phyloP scores from a whole-genome alignment of 2,113 vertebrate species.

The Lepidothrix coronata region DNA sequence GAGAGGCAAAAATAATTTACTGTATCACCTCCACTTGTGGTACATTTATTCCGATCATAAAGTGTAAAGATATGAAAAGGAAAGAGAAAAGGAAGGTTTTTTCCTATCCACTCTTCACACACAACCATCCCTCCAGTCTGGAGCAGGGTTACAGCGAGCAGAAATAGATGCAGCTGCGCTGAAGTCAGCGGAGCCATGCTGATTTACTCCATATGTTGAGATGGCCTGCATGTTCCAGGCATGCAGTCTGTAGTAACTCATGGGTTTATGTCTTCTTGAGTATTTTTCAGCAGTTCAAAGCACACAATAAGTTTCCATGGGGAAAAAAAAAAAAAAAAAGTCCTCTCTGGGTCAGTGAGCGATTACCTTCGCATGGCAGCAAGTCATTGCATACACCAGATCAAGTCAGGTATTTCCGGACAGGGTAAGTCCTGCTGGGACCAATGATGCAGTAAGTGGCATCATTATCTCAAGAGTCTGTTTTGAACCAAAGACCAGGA shows the following conservation, averaged over 20 bases:
- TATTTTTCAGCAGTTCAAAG: background rate
- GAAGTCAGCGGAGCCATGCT: background rate
- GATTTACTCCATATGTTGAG: constrained; percentile 5
- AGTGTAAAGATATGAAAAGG: background rate
- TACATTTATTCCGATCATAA: background rate
- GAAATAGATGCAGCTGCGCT: background rate
- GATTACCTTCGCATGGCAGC: background rate
- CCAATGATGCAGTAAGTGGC: background rate
- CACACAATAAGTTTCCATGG: background rate
- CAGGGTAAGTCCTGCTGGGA: background rate
- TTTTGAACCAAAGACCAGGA: background rate
- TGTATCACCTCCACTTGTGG: background rate
- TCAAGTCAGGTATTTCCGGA: background rate
- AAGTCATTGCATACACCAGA: background rate
- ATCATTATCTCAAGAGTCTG: background rate
- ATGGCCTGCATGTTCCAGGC: background rate
- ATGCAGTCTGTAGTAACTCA: constrained; percentile 7
- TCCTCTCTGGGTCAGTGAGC: background rate
- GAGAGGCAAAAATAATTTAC: background rate
- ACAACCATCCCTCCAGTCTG: background rate
- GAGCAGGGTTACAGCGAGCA: background rate
- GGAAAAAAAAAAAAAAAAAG: background rate
- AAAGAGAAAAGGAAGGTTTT: background rate
- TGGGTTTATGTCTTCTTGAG: background rate
- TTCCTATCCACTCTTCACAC: background rate